Conservation (phyloP, 2,113 vertebrate species). For the Condylura cristata region DNA sequence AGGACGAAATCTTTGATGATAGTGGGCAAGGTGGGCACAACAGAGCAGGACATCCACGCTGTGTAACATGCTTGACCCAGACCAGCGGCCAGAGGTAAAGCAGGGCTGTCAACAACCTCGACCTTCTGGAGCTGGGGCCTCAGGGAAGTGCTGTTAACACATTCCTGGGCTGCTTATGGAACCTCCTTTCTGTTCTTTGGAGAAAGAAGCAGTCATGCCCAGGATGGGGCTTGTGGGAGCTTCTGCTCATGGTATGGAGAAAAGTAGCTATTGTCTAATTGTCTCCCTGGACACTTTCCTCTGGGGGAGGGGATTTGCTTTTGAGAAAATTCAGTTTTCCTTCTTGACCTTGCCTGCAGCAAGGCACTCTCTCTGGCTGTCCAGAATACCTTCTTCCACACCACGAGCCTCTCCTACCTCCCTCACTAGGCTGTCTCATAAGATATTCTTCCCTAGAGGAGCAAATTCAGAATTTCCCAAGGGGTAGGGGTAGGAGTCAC, state of each 20-base stretch:
- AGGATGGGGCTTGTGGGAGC: not conserved
- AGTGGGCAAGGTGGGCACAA: not conserved
- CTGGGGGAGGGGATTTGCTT: not conserved
- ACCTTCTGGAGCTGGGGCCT: slow-evolving; percentile 46
- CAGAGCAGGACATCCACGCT: not conserved
- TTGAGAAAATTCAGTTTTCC: not conserved
- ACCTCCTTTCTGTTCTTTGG: slow-evolving; percentile 58
- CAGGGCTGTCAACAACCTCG: slow-evolving; percentile 31
- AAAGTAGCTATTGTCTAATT: not conserved
- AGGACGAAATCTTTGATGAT: not conserved
- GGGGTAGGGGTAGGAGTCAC: not conserved
- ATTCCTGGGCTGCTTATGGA: slow-evolving; percentile 55
- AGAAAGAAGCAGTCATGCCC: slow-evolving; percentile 37
- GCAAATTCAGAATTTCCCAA: not conserved
- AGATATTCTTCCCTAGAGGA: not conserved
- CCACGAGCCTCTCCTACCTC: not conserved
- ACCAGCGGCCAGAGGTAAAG: slow-evolving; percentile 31
- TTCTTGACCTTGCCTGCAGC: not conserved
- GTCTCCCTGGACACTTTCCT: not conserved
- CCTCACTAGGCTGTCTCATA: not conserved
- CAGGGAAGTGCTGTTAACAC: slow-evolving; percentile 33
- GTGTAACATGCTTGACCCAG: not conserved
- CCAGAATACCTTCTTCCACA: not conserved
- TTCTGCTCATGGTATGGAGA: slow-evolving; percentile 43
- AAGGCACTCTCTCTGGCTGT: not conserved